Percentiles rank a stretch among this genome's conserved stretches.
phyloP scores from a whole-genome alignment of 1,140 invertebrate species.

The Theocolax elegans region DNA sequence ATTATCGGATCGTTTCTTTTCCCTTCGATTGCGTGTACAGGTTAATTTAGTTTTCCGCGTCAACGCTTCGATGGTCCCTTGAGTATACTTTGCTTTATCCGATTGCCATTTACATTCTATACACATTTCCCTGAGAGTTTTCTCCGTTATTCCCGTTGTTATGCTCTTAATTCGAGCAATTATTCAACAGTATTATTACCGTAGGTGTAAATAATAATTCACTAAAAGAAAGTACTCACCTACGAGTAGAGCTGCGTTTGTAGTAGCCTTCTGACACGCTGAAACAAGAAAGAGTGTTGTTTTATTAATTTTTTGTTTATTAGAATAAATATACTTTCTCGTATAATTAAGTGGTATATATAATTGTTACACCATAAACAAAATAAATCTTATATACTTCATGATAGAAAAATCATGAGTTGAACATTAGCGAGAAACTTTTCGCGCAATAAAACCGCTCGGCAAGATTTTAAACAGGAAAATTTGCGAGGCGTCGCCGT shows the following conservation, averaged over 20 bases:
- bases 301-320: too few species aligned
- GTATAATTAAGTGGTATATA: too few species aligned
- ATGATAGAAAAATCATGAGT: too few species aligned
- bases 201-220: too few species aligned
- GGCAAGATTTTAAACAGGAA: constrained; percentile 27
- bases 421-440: background rate
- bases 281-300: background rate
- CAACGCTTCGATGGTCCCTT: constrained; percentile 46
- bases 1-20: constrained; percentile 1
- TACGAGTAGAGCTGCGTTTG: too few species aligned
- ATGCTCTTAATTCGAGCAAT: background rate
- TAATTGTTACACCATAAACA: too few species aligned
- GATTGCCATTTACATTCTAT: constrained; percentile 47
- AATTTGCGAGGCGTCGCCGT: constrained; percentile 34
- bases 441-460: constrained; percentile 23
- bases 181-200: too few species aligned
- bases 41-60: constrained; percentile 46
- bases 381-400: too few species aligned
- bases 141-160: background rate
- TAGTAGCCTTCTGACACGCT: too few species aligned
- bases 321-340: too few species aligned
- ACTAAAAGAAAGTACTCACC: background rate
- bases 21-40: background rate
- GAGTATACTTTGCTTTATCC: constrained; percentile 48
- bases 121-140: background rate